Conservation (phyloP, 2,888 invertebrate genomes). For the Clanis bilineata region DNA sequence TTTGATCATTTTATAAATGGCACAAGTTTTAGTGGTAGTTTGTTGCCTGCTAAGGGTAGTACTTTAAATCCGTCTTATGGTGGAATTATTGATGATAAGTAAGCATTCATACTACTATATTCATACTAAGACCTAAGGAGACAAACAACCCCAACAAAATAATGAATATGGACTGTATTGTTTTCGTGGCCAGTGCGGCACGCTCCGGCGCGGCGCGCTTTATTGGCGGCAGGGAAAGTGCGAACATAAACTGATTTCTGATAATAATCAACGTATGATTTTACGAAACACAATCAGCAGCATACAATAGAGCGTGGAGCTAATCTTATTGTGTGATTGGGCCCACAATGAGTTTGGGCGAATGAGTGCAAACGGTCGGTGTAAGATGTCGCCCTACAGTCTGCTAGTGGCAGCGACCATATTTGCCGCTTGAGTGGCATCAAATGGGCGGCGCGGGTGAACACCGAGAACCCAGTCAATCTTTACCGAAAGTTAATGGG, state of each 20-base stretch:
- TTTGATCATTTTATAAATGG: too few species aligned
- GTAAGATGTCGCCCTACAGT: conserved; percentile 61
- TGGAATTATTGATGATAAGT: too few species aligned
- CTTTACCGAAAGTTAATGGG: conserved; percentile 75
- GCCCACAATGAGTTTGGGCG: conserved; percentile 47
- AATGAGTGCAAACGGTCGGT: conserved; percentile 38
- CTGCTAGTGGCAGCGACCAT: conserved; percentile 70
- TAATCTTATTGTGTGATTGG: conserved; percentile 69
- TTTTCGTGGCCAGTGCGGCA: neutral
- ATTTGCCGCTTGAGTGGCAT: conserved; percentile 70
- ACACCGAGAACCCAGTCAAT: conserved; percentile 57
- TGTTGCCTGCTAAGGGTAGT: too few species aligned
- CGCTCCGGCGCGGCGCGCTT: too few species aligned
- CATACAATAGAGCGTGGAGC: conserved; percentile 63
- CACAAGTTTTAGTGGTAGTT: too few species aligned
- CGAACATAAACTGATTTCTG: conserved; percentile 23
- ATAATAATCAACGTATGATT: conserved; percentile 61
- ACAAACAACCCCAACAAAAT: too few species aligned
- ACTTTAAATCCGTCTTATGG: too few species aligned
- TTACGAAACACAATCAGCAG: conserved; percentile 64
- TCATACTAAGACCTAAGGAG: too few species aligned
- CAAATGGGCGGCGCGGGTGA: conserved; percentile 52
- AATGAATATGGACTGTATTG: neutral
- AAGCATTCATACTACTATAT: too few species aligned
- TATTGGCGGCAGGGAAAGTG: neutral